Evolutionary conservation across 2,797 vertebrate genomes (phyloP).

Genomic region (Sarcophilus harrisii): DNA sequence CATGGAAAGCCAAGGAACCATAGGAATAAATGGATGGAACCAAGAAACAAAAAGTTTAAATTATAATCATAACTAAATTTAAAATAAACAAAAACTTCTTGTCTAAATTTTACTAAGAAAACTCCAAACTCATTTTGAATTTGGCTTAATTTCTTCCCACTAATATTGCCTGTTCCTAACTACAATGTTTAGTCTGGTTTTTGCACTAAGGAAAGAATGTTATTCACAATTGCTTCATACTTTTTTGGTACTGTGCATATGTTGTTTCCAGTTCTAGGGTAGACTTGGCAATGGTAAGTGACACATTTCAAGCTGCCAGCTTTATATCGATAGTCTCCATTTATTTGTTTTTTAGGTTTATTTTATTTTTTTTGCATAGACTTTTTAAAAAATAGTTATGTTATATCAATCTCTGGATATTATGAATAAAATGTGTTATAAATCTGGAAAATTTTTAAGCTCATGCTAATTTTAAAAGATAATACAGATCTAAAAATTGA

Average conservation of each 20-base stretch:
- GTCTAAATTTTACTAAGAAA: not conserved
- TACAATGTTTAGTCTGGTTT: conserved; percentile 12
- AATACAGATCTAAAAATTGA: conserved; percentile 8
- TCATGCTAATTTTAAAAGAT: not conserved
- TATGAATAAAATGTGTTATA: not conserved
- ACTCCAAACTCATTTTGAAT: not conserved
- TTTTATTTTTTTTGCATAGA: not conserved
- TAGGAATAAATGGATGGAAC: not conserved
- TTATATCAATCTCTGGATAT: not conserved
- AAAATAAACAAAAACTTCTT: not conserved
- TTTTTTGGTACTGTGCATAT: not conserved
- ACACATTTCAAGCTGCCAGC: not conserved
- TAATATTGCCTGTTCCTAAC: not conserved
- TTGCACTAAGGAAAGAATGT: not conserved
- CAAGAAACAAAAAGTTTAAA: not conserved
- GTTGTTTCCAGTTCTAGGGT: not conserved
- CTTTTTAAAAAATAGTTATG: not conserved
- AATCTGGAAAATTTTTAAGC: not conserved
- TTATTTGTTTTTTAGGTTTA: not conserved
- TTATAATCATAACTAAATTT: not conserved
- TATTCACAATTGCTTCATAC: not conserved
- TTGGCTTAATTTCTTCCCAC: not conserved
- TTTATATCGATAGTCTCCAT: not conserved
- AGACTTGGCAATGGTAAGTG: not conserved
- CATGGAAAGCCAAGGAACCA: not conserved